Evolutionary conservation across 2,888 invertebrate genomes (phyloP).

Genomic region (Mythimna pallens): DNA sequence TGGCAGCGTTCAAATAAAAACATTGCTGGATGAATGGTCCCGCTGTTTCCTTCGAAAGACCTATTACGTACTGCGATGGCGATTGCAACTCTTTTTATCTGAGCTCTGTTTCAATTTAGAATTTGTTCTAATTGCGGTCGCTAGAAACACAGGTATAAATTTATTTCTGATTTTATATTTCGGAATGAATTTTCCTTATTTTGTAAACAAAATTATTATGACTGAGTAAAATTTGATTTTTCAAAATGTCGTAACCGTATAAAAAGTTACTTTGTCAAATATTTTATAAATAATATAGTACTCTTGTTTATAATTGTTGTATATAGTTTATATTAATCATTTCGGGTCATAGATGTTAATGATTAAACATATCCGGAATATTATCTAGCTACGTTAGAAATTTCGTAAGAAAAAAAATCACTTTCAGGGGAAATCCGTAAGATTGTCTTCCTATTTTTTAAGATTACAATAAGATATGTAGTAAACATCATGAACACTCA

Average conservation of each 20-base stretch:
- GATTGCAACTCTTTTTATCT: conserved; percentile 34
- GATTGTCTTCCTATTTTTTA: neutral
- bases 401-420: conserved; percentile 5
- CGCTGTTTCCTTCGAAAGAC: conserved; percentile 77
- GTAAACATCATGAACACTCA: conserved; percentile 17
- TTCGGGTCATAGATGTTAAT: neutral
- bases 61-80: conserved; percentile 75
- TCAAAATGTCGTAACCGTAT: neutral
- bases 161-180: conserved; percentile 4
- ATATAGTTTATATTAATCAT: neutral
- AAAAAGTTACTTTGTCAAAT: neutral
- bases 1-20: conserved; percentile 82
- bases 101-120: neutral
- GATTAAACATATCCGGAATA: neutral
- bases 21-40: conserved; percentile 85
- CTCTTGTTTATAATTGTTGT: neutral
- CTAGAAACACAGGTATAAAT: neutral
- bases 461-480: conserved; percentile 9
- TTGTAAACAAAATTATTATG: conserved; percentile 24
- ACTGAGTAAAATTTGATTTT: neutral
- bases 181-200: conserved; percentile 11
- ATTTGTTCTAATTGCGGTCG: neutral
- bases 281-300: neutral
- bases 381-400: neutral
- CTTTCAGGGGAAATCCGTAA: neutral